Percentiles rank a stretch among this genome's conserved stretches.
phyloP scores from a whole-genome alignment of 2,113 vertebrate genomes.

The Pollachius pollachius region DNA sequence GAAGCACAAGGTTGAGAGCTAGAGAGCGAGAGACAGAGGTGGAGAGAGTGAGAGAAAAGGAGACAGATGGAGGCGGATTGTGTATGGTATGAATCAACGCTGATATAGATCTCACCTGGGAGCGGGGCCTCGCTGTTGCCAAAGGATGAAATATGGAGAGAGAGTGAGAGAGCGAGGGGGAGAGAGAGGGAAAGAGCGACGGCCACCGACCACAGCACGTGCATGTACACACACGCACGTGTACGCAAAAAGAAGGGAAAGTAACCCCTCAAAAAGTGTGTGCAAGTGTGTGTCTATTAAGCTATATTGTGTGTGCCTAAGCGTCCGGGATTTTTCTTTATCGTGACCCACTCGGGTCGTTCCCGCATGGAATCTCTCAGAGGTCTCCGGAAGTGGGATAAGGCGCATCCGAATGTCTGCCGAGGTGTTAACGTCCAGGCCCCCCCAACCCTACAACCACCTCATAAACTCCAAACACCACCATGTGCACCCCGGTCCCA shows the following conservation, averaged over 20 bases:
- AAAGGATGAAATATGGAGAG: conserved; percentile 50
- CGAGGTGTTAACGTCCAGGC: no score
- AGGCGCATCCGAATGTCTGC: no score
- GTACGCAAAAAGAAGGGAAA: background rate
- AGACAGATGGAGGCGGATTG: conserved; percentile 42
- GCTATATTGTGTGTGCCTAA: no score
- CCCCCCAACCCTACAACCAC: no score
- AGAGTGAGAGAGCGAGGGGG: conserved; percentile 18
- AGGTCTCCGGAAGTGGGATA: no score
- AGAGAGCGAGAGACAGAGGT: background rate
- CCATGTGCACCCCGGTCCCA: no score
- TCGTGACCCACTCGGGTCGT: no score
- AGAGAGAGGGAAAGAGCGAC: no score
- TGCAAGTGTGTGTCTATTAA: no score
- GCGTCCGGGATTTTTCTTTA: no score
- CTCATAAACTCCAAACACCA: no score
- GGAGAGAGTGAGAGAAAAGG: conserved; percentile 6
- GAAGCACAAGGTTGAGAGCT: background rate
- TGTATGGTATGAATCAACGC: conserved; percentile 63
- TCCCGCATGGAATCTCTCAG: no score
- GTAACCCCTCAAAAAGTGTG: background rate
- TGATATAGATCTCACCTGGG: conserved; percentile 63
- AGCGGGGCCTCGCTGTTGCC: conserved; percentile 40
- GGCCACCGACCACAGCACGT: background rate
- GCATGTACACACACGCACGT: background rate